These are phyloP conservation scores for Rhegmatorhina hoffmannsi DNA, from an alignment of 2,113 vertebrate genomes.

Conservation along the genomic window DNA sequence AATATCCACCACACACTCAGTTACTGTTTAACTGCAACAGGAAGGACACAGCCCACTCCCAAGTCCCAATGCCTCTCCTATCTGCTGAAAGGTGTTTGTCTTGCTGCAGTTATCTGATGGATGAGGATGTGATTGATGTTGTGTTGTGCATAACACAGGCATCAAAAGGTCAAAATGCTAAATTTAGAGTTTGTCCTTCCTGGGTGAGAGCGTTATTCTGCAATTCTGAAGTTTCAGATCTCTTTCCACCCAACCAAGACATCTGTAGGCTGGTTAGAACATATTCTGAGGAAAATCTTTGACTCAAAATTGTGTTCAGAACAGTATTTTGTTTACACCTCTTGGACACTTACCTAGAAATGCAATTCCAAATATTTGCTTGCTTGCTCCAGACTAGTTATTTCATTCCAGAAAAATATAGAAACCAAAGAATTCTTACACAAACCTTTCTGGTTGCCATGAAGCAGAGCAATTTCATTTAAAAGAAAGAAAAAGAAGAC, in stretches of 20 bases:
- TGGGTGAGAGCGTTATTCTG: not conserved
- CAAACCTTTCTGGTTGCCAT: not conserved
- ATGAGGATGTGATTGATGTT: not conserved
- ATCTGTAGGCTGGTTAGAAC: not conserved
- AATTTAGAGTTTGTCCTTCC: not conserved
- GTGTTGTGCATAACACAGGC: not conserved
- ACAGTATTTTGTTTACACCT: not conserved
- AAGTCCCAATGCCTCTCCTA: not conserved
- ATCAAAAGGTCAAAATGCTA: not conserved
- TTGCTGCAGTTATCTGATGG: not conserved
- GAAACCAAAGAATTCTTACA: not conserved
- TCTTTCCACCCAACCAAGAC: not conserved
- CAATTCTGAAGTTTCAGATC: not conserved
- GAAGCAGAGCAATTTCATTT: not conserved
- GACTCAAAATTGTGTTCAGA: not conserved
- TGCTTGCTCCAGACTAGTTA: not conserved
- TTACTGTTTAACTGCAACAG: slow-evolving; percentile 3
- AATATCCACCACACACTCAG: not conserved
- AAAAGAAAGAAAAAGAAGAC: not conserved
- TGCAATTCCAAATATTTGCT: not conserved
- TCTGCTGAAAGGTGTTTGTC: not conserved
- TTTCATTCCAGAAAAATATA: not conserved
- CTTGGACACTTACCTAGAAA: not conserved
- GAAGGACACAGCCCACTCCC: not conserved
- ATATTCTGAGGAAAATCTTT: not conserved